A percentile compares a stretch with the other conserved stretches of the same genome.
These are phyloP conservation scores for Oreochromis mossambicus DNA, from an alignment of 2,797 vertebrate genomes.

Conservation along the genomic window DNA sequence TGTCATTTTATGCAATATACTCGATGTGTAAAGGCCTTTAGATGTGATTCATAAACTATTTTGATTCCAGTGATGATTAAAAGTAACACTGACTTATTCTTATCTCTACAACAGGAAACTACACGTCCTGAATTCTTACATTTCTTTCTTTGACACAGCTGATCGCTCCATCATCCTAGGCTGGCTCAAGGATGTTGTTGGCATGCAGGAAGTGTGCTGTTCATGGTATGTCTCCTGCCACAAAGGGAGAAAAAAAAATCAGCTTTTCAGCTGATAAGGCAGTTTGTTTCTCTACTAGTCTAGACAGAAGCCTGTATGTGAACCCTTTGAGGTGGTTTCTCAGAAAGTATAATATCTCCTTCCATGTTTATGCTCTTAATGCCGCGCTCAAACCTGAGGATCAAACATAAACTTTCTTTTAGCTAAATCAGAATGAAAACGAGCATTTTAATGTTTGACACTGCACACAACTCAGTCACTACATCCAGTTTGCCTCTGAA, in stretches of 20 bases:
- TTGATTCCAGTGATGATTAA: too few relatives aligned
- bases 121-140: not conserved
- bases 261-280: not conserved
- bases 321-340: not conserved
- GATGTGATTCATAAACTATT: too few relatives aligned
- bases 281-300: not conserved
- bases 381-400: not conserved
- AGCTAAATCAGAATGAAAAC: not conserved
- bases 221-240: not conserved
- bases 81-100: not conserved
- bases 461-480: not conserved
- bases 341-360: not conserved
- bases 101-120: not conserved
- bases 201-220: not conserved
- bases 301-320: not conserved
- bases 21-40: too few relatives aligned
- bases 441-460: not conserved
- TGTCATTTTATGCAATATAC: too few relatives aligned
- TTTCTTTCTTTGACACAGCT: not conserved
- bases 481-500: not conserved
- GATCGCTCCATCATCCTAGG: rapidly evolving
- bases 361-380: not conserved
- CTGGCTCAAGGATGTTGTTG: not conserved
- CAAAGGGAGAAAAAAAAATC: not conserved
- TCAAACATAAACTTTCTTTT: not conserved